Percentiles rank a stretch among this genome's conserved stretches.
These are phyloP conservation scores for Heterocephalus glaber DNA, from an alignment of 2,113 vertebrate genomes.

Conservation along the genomic window DNA sequence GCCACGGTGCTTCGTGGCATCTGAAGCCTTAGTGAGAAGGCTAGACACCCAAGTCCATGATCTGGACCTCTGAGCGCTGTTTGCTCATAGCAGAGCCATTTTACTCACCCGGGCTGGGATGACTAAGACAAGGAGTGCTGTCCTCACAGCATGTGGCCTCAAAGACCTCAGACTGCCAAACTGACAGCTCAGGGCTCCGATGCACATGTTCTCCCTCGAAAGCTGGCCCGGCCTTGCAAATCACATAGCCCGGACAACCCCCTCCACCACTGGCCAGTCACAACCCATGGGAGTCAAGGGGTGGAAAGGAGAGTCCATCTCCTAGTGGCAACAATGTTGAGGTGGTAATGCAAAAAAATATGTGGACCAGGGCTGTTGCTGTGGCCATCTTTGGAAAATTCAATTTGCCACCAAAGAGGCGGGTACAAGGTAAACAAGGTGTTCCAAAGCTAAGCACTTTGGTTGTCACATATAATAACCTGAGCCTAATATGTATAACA, in stretches of 20 bases:
- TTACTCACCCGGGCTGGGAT: background rate
- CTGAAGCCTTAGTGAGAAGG: background rate
- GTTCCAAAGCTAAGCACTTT: background rate
- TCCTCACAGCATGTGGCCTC: background rate
- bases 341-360: background rate
- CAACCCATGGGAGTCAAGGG: background rate
- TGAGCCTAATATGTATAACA: background rate
- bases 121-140: background rate
- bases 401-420: background rate
- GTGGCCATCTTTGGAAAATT: background rate
- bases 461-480: background rate
- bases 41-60: background rate
- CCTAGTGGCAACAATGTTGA: background rate
- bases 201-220: background rate
- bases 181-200: background rate
- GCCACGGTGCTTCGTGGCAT: background rate
- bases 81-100: background rate
- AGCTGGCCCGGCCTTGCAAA: background rate
- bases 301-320: background rate
- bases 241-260: background rate
- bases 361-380: background rate
- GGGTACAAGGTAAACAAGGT: background rate
- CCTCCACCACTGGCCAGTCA: background rate
- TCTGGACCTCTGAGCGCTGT: background rate
- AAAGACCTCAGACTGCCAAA: background rate